Percentiles rank a stretch among this genome's conserved stretches.
These are phyloP conservation scores for Nasonovia ribisnigri DNA, from an alignment of 2,888 invertebrate species.

Conservation along the genomic window DNA sequence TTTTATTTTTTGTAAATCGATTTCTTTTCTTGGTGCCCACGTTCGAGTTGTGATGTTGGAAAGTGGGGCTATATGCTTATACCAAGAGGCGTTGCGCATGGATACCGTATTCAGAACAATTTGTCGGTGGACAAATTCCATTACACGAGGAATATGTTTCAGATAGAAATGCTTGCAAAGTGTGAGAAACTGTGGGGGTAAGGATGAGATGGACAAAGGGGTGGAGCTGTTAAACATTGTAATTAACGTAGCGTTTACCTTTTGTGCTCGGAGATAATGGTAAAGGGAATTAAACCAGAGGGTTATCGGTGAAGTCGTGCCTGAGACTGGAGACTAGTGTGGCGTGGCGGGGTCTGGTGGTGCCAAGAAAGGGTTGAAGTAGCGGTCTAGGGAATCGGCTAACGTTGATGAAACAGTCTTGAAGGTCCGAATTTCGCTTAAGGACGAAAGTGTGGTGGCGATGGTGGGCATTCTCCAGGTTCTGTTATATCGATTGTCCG, in stretches of 20 bases:
- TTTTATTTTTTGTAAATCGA: not conserved
- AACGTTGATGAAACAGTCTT: conserved; percentile 64
- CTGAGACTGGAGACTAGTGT: not conserved
- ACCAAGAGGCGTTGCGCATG: not conserved
- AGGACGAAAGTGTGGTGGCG: conserved; percentile 44
- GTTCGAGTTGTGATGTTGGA: not conserved
- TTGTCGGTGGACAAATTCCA: conserved; percentile 61
- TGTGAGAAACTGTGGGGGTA: conserved; percentile 32
- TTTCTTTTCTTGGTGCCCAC: not conserved
- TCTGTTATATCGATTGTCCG: conserved; percentile 64
- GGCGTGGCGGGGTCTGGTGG: conserved; percentile 22
- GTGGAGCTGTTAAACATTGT: conserved; percentile 63
- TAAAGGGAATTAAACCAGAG: conserved; percentile 63
- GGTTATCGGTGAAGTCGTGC: conserved; percentile 57
- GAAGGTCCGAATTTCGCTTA: conserved; percentile 61
- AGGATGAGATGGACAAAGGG: conserved; percentile 1
- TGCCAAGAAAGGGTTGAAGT: conserved; percentile 61
- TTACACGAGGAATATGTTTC: conserved; percentile 54
- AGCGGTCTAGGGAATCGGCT: conserved; percentile 61
- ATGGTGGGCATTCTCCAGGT: conserved; percentile 58
- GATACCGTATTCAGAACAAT: conserved; percentile 28
- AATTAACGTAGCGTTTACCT: conserved; percentile 65
- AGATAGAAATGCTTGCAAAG: conserved; percentile 50
- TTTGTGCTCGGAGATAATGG: conserved; percentile 64
- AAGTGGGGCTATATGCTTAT: not conserved